Conservation (phyloP, 2,113 vertebrate species). For the Empidonax alnorum region DNA sequence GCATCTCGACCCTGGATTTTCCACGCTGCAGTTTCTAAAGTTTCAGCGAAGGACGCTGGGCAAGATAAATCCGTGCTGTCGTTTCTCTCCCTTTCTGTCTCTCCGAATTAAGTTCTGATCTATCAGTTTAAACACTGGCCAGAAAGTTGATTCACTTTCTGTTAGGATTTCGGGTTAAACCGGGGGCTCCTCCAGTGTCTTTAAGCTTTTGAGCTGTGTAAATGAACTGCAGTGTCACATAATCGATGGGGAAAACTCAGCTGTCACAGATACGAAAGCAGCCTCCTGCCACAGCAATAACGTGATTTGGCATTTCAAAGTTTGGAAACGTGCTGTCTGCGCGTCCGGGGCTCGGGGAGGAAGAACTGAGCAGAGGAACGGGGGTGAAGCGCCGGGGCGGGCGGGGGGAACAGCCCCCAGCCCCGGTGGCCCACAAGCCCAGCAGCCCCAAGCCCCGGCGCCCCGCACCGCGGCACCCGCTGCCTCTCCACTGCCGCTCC, state of each 20-base stretch:
- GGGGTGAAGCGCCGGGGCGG: background rate
- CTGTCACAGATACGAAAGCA: slow-evolving; percentile 84
- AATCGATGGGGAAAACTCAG: slow-evolving; percentile 88
- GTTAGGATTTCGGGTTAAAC: slow-evolving; percentile 47
- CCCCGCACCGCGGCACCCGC: background rate
- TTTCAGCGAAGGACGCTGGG: slow-evolving; percentile 34
- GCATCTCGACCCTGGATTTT: background rate
- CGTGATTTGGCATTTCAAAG: slow-evolving; percentile 76
- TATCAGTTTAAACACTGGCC: slow-evolving; percentile 51
- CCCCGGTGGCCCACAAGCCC: background rate
- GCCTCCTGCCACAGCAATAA: slow-evolving; percentile 76
- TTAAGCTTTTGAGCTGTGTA: slow-evolving; percentile 65
- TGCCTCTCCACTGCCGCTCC: background rate
- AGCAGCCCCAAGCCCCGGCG: background rate
- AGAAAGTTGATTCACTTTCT: slow-evolving; percentile 65
- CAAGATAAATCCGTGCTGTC: slow-evolving; percentile 54
- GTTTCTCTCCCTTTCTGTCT: slow-evolving; percentile 59
- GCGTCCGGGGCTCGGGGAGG: background rate
- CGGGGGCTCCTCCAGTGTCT: slow-evolving; percentile 56
- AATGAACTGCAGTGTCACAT: slow-evolving; percentile 87
- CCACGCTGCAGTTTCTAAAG: slow-evolving; percentile 35
- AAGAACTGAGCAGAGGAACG: background rate
- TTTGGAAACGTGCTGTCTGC: slow-evolving; percentile 67
- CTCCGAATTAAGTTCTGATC: slow-evolving; percentile 62
- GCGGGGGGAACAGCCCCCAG: background rate